phyloP scores from a whole-genome alignment of 2,113 vertebrate genomes.

The Ceyx margarethae region DNA sequence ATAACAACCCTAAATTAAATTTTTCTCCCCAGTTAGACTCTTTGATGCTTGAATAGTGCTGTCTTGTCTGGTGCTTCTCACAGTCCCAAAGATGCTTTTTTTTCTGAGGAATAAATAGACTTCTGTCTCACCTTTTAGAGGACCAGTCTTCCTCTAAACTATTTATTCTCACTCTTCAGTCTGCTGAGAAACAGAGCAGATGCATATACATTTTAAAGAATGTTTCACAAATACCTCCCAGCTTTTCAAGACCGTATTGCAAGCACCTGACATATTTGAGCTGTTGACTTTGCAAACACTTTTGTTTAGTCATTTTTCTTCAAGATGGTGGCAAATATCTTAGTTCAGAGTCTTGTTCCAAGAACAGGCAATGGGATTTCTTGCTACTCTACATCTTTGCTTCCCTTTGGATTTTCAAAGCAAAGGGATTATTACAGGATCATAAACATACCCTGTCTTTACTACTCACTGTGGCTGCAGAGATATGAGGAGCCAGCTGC shows the following conservation, averaged over 20 bases:
- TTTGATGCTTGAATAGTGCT: neutral
- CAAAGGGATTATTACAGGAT: neutral
- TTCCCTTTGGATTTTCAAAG: neutral
- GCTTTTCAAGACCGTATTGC: neutral
- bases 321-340: neutral
- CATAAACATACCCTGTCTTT: neutral
- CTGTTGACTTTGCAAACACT: neutral
- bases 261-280: neutral
- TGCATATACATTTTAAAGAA: neutral
- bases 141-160: neutral
- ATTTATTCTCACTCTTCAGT: neutral
- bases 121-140: constrained; percentile 12
- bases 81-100: neutral
- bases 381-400: neutral
- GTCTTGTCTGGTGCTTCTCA: neutral
- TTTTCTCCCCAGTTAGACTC: neutral
- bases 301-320: neutral
- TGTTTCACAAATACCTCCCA: neutral
- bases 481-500: neutral
- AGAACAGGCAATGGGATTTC: neutral
- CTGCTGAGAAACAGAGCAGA: neutral
- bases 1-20: neutral
- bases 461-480: neutral
- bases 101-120: neutral
- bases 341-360: neutral